Evolutionary conservation across 2,888 invertebrate species (phyloP).

Genomic region (Cephus runcator): DNA sequence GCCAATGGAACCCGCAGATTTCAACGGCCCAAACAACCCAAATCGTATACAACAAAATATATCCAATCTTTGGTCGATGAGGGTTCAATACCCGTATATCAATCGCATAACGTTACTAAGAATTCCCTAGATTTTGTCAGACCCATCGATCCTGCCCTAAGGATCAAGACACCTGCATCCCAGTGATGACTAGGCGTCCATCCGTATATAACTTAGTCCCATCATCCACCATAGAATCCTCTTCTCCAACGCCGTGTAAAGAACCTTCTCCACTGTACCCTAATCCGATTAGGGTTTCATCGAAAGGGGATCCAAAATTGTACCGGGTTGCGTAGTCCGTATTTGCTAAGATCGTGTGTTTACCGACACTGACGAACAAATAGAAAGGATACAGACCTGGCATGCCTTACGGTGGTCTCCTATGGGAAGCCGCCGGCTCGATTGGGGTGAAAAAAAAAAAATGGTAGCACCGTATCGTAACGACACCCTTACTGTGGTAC

Average conservation of each 20-base stretch:
- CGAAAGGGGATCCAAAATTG: constrained; percentile 15
- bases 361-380: not conserved
- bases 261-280: constrained; percentile 5
- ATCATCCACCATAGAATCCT: not conserved
- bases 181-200: not conserved
- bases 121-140: not conserved
- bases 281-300: constrained; percentile 36
- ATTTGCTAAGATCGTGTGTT: not conserved
- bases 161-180: not conserved
- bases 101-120: not conserved
- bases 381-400: not conserved
- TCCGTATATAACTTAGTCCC: not conserved
- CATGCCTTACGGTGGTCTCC: not conserved
- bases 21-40: not conserved
- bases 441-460: not conserved
- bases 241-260: not conserved
- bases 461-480: not conserved
- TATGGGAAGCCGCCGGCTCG: not conserved
- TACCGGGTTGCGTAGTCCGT: not conserved
- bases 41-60: not conserved
- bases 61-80: not conserved
- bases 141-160: not conserved
- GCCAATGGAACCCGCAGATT: not conserved
- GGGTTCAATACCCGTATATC: not conserved
- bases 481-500: not conserved